Conservation (phyloP, 2,113 vertebrate species). For the Amphilophus citrinellus region DNA sequence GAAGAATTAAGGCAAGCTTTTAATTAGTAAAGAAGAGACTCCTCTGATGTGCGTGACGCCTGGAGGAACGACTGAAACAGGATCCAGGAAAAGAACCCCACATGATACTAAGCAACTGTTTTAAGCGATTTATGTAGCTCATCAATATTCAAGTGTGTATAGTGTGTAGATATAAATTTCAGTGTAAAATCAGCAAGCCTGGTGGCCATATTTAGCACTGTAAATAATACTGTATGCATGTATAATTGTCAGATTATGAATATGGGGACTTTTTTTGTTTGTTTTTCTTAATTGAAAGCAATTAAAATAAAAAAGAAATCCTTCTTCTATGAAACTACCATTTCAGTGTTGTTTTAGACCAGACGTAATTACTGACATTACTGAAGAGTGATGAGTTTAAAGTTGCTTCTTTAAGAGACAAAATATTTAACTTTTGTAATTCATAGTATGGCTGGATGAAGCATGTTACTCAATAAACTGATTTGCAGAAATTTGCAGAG, state of each 20-base stretch:
- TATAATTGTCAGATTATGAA: constrained; percentile 47
- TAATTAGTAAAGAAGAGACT: constrained; percentile 72
- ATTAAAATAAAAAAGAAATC: neutral
- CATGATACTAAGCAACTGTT: constrained; percentile 51
- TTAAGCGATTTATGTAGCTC: constrained; percentile 62
- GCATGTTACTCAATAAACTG: neutral
- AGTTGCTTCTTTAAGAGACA: neutral
- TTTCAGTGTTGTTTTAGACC: neutral
- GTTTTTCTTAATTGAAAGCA: neutral
- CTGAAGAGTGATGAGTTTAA: neutral
- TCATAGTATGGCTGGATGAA: neutral
- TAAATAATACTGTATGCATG: constrained; percentile 59
- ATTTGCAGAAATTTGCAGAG: constrained; percentile 23
- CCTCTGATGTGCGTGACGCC: constrained; percentile 67
- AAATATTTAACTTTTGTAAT: neutral
- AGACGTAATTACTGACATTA: neutral
- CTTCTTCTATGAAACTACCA: neutral
- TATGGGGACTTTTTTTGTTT: constrained; percentile 19
- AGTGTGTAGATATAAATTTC: constrained; percentile 58
- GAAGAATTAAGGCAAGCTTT: constrained; percentile 65
- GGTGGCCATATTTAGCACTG: constrained; percentile 71
- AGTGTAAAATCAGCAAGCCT: constrained; percentile 59
- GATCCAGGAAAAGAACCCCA: constrained; percentile 51
- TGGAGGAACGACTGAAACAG: constrained; percentile 60
- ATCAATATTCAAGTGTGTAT: constrained; percentile 72